These are phyloP conservation scores for Phortica okadai DNA, from an alignment of 2,888 invertebrate genomes.

Conservation along the genomic window DNA sequence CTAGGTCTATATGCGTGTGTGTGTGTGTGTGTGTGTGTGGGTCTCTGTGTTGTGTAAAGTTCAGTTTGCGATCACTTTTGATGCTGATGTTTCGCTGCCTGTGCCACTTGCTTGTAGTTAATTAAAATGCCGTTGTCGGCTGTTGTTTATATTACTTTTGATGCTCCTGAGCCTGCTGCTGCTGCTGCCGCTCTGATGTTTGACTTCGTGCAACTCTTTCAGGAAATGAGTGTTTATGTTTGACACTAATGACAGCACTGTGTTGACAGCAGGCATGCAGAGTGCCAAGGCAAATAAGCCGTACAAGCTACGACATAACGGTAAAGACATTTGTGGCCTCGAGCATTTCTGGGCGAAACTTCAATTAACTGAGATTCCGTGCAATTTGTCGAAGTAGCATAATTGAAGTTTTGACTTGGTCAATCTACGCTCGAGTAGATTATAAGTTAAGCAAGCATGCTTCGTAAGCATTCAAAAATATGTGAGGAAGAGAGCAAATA, in stretches of 20 bases:
- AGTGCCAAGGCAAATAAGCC: conserved; percentile 15
- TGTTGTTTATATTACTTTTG: background rate
- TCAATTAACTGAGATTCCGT: conserved; percentile 40
- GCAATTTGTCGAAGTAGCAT: conserved; percentile 45
- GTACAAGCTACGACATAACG: background rate
- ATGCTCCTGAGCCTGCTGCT: background rate
- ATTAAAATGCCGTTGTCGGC: conserved; percentile 57
- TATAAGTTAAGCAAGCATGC: too few relatives aligned
- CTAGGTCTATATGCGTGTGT: background rate
- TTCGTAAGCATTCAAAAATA: too few relatives aligned
- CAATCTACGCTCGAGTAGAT: too few relatives aligned
- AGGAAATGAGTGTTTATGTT: conserved; percentile 63
- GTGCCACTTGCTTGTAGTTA: conserved; percentile 45
- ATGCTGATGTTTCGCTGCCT: background rate
- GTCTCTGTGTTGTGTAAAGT: background rate
- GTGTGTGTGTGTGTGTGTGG: background rate
- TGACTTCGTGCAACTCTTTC: conserved; percentile 57
- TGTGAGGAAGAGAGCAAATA: too few relatives aligned
- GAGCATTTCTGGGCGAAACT: conserved; percentile 41
- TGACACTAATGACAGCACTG: conserved; percentile 57
- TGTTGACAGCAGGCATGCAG: conserved; percentile 7
- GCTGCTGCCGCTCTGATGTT: background rate
- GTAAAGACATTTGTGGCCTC: conserved; percentile 1
- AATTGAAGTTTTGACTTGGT: conserved; percentile 33
- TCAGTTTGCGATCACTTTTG: background rate